Base-by-base conservation (phyloP, 30 jellyfish, hydroid and myxozoan genomes). In the Cassiopea andromeda region DNA sequence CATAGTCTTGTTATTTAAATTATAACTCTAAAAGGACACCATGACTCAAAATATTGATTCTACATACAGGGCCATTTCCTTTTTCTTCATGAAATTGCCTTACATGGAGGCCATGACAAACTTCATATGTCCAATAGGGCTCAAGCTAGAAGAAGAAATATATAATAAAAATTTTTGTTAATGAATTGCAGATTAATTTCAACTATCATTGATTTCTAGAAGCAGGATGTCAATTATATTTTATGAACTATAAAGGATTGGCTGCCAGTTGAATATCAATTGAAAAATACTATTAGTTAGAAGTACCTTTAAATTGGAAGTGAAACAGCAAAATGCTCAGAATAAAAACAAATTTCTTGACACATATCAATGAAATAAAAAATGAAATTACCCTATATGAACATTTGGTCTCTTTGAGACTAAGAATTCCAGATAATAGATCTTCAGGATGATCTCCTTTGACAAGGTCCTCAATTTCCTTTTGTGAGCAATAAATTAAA, bases 71-170 rank as follows among this genome's bases (percentile, higher is more conserved):
- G 46, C 94, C 97, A 18, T 83, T 66, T 61, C 87, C 97, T 67
- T 91, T 90, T 75, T 94, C 98, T 80, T 94, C 98, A 66, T 94
- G 98, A 76, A 85, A 94, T 61, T 94, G 98, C 44, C 93, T 85
- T 47, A 94, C 95, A 75, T 83, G 94, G 1, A 72, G 69, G 27
- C 98, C 98, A 90, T 94, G 98, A 80, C 98, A 94, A 49, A 94
- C 93, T 83, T 94, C 97, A 85, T 94, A 94, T 4, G 97, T 94
- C 98, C 98, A 94, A 73, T 79, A 94, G 0, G 98, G 98, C 66
- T 94, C 98, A 46, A 94, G 91, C 98, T 94, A 48, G 12, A 76
- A 79, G 50, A 8, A 60, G 69, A 54, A 54, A 27, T 27, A 27
- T 27, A 27, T 27, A 27, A 27, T 27, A 27, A 0, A 27, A 0